Base-by-base conservation (phyloP, 2,113 vertebrate genomes). In the Anthoscopus minutus region DNA sequence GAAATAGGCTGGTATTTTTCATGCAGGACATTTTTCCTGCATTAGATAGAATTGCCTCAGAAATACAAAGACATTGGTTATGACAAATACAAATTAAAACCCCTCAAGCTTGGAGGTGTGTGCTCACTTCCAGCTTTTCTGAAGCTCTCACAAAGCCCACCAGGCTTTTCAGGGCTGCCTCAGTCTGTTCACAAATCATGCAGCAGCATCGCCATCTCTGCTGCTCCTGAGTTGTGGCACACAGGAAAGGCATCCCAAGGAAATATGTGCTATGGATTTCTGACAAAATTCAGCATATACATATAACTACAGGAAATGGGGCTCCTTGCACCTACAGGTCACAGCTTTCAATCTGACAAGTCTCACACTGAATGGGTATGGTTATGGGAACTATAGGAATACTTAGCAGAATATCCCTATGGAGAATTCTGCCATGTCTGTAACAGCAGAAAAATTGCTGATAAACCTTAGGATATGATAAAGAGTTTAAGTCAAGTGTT, bases 1-100 rank as follows among this genome's bases (percentile, higher is more conserved):
- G 88, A 96, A 96, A 94, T 90, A 73, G 94, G 37, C 93, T 92
- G 64, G 15, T 65, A 56, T 92, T 97, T 96, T 97, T n/a, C n/a
- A n/a, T n/a, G n/a, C 87, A 25, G 57, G 31, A 13, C 45, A 48
- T 79, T 88, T 78, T 81, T 90, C n/a, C 54, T 92, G 23, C 70
- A n/a, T 47, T 79, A 67, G 56, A 54, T 38, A 73, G 56, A 85
- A 30, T 18, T 82, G 27, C 38, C 50, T 83, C 53, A 81, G 92
- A 87, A 94, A 91, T 67, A 62, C 58, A 85, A 88, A 73, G 54
- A 86, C 37, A 44, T 31, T 73, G 45, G 15, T 81, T 50, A 40
- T 50, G 47, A 51, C 45, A 84, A 87, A 81, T 50, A 79, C 31
- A 81, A 89, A 92, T 67, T 65, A 57, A 31, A 72, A 20, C 30